These are phyloP conservation scores for Takifugu rubripes DNA, from an alignment of 2,797 vertebrate species.

Conservation along the genomic window DNA sequence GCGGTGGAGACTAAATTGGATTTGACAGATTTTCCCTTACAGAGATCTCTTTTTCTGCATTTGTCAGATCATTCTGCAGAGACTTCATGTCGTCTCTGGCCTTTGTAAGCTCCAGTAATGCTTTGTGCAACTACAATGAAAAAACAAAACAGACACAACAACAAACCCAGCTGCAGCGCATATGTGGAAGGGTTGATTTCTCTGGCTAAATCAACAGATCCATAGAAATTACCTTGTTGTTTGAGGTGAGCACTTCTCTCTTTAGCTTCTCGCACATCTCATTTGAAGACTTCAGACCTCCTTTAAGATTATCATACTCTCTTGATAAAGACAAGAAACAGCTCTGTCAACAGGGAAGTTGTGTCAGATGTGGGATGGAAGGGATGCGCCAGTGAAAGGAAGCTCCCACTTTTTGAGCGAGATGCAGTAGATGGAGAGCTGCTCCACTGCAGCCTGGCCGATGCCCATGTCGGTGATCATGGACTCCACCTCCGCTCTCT, in stretches of 20 bases:
- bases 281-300: slow-evolving; percentile 79
- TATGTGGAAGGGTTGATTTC: accelerated
- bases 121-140: slow-evolving; percentile 80
- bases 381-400: background rate
- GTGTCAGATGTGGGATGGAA: background rate
- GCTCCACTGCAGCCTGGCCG: slow-evolving; percentile 87
- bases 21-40: slow-evolving; percentile 61
- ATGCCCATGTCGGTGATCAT: slow-evolving; percentile 94
- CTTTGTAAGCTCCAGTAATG: slow-evolving; percentile 72
- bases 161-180: background rate
- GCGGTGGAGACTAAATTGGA: background rate
- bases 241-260: slow-evolving; percentile 85
- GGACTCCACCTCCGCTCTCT: slow-evolving; percentile 88
- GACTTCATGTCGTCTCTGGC: slow-evolving; percentile 82
- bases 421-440: slow-evolving; percentile 92
- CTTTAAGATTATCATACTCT: slow-evolving; percentile 94
- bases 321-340: slow-evolving; percentile 52
- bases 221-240: slow-evolving; percentile 81
- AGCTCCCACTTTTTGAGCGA: slow-evolving; percentile 90
- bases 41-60: slow-evolving; percentile 87
- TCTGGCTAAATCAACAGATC: background rate
- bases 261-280: slow-evolving; percentile 90
- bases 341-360: background rate
- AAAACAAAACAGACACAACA: background rate
- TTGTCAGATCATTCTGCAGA: slow-evolving; percentile 85